Percentiles rank a stretch among this genome's conserved stretches.
These are phyloP conservation scores for Rhadina sibilatrix DNA, from an alignment of 2,113 vertebrate genomes.

Conservation along the genomic window DNA sequence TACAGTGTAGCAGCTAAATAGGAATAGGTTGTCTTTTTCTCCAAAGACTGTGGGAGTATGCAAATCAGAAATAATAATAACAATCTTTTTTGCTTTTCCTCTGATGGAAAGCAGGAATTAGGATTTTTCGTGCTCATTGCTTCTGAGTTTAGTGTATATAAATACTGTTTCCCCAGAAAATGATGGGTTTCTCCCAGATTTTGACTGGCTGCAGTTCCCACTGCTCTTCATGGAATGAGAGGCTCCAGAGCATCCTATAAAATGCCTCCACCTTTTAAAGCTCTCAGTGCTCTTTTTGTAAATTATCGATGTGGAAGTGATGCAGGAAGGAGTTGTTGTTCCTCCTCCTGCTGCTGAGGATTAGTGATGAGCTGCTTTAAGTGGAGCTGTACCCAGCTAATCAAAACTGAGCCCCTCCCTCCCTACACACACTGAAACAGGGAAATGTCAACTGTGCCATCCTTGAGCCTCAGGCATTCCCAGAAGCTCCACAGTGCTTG, in stretches of 20 bases:
- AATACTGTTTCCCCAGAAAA: not conserved
- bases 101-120: not conserved
- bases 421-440: fast-evolving
- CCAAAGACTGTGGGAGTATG: not conserved
- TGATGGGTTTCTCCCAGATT: not conserved
- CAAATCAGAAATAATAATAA: not conserved
- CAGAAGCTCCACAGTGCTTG: not conserved
- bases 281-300: not conserved
- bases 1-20: not conserved
- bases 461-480: not conserved
- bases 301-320: not conserved
- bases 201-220: not conserved
- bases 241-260: not conserved
- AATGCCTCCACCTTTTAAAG: not conserved
- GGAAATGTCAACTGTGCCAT: not conserved
- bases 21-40: not conserved
- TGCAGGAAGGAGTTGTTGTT: not conserved
- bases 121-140: not conserved
- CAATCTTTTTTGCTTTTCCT: not conserved
- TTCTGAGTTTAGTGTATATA: not conserved
- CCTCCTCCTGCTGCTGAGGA: not conserved
- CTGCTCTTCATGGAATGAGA: not conserved
- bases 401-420: not conserved
- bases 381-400: not conserved
- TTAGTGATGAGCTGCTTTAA: not conserved